These are phyloP conservation scores for Chlorocebus sabaeus DNA, from an alignment of 2,113 vertebrate genomes.

Conservation along the genomic window DNA sequence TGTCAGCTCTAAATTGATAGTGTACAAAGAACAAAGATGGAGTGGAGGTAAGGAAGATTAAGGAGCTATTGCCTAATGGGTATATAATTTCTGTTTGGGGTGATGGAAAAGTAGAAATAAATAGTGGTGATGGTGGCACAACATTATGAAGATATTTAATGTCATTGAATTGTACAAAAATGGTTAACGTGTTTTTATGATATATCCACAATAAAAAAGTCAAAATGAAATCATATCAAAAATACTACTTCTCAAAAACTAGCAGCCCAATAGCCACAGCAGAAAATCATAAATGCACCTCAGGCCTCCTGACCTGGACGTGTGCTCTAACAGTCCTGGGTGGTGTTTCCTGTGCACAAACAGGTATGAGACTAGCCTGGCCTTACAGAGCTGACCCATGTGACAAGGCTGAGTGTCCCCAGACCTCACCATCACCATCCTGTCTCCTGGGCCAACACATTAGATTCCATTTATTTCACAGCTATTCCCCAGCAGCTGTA, in stretches of 20 bases:
- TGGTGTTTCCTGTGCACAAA: not conserved
- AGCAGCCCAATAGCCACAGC: not conserved
- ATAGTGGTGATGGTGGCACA: not conserved
- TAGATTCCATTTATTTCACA: slow-evolving; percentile 45
- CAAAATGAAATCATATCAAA: not conserved
- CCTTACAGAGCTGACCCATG: not conserved
- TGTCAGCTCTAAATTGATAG: not conserved
- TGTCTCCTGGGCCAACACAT: not conserved
- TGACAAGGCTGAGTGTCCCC: accelerated
- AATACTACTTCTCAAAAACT: not conserved
- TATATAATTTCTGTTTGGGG: not conserved
- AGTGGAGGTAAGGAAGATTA: accelerated
- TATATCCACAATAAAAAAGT: not conserved
- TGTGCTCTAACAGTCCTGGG: not conserved
- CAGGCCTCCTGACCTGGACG: not conserved
- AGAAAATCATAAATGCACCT: not conserved
- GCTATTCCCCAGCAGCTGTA: slow-evolving; percentile 46
- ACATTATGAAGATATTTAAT: not conserved
- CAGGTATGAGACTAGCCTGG: accelerated
- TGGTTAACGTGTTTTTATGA: not conserved
- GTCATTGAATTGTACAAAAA: not conserved
- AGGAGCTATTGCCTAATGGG: not conserved
- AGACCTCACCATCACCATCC: not conserved
- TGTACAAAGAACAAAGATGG: not conserved
- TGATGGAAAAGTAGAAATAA: not conserved